phyloP scores from a whole-genome alignment of 2,888 invertebrate species.

The Dynastes tityus region DNA sequence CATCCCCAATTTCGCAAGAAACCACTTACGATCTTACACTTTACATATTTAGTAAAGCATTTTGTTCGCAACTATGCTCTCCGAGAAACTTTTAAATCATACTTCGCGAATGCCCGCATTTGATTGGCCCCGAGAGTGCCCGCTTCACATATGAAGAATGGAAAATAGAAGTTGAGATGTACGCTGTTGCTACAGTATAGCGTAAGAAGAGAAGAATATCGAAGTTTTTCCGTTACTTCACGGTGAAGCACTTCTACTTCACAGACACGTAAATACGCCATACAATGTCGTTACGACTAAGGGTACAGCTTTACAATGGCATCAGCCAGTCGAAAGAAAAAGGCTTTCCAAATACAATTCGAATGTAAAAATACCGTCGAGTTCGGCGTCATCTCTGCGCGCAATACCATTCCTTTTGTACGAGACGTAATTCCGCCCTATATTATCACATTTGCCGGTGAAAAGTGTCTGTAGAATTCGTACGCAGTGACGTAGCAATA shows the following conservation, averaged over 20 bases:
- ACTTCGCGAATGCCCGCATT: background rate
- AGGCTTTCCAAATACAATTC: constrained; percentile 1
- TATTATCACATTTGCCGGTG: background rate
- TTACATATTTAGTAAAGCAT: background rate
- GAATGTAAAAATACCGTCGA: constrained; percentile 9
- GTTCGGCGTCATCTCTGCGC: background rate
- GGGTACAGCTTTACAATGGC: background rate
- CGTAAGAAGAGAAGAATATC: background rate
- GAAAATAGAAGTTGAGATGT: background rate
- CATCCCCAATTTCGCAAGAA: background rate
- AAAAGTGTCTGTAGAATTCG: no score
- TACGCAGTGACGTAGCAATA: no score
- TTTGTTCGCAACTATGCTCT: no score
- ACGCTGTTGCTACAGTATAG: background rate
- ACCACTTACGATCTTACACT: background rate
- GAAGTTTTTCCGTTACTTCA: background rate
- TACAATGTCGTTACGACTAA: constrained; percentile 6
- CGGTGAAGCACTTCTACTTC: constrained; percentile 2
- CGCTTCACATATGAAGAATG: background rate
- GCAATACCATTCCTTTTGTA: background rate
- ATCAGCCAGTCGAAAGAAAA: background rate
- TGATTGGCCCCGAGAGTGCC: background rate
- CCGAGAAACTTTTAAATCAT: constrained; percentile 5
- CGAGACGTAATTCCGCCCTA: background rate
- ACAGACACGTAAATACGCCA: constrained; percentile 15